Conservation (phyloP, 1,140 invertebrate species). For the Schlechtendalia chinensis region DNA sequence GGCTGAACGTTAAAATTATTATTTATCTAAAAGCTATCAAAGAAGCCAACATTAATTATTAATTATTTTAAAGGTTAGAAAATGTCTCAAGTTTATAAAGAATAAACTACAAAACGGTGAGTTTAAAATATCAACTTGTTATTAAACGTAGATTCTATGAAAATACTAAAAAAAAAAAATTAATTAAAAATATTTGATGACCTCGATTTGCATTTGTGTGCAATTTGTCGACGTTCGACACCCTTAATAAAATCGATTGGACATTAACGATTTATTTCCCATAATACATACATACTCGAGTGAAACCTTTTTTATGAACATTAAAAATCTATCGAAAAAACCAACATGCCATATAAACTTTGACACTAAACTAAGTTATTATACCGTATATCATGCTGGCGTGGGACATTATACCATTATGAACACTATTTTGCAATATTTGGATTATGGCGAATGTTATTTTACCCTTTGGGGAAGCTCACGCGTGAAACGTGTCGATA, state of each 20-base stretch:
- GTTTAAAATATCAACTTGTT: constrained; percentile 15
- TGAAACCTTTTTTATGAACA: constrained; percentile 38
- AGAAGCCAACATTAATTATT: constrained; percentile 13
- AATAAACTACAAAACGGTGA: not conserved
- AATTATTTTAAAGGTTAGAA: constrained; percentile 20
- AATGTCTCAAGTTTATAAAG: not conserved
- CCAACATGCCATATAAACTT: constrained; percentile 28
- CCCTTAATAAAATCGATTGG: constrained; percentile 8
- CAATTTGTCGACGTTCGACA: constrained; percentile 10
- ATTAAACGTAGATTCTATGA: not conserved
- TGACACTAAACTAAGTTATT: constrained; percentile 49
- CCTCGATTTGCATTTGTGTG: not conserved
- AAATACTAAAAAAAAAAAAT: not conserved
- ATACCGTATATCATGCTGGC: constrained; percentile 35
- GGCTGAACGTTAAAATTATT: not conserved
- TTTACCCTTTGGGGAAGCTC: constrained; percentile 48
- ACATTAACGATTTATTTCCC: constrained; percentile 26
- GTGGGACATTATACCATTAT: constrained; percentile 44
- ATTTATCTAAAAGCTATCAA: constrained; percentile 18
- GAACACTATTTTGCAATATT: constrained; percentile 48
- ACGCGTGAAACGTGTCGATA: constrained; percentile 47
- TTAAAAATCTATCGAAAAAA: constrained; percentile 42
- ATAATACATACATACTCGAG: constrained; percentile 30
- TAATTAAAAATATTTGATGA: not conserved
- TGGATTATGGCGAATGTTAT: constrained; percentile 49